phyloP scores from a whole-genome alignment of 2,113 vertebrate species.

The Chaetops frenatus region DNA sequence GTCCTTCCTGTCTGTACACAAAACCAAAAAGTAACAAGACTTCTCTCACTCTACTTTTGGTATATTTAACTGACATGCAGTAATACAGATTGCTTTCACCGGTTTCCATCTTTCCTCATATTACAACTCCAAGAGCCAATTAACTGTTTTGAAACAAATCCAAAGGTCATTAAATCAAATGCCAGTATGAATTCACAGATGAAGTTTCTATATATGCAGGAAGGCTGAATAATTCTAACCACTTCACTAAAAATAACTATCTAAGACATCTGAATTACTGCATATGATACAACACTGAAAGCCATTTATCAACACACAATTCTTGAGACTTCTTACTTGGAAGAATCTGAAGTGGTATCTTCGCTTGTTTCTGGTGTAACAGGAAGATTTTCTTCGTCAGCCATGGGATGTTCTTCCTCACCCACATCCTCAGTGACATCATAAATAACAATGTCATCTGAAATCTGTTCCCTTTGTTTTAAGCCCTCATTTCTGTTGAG shows the following conservation, averaged over 20 bases:
- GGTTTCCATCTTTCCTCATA: neutral
- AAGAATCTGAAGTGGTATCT: constrained; percentile 67
- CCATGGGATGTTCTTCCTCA: constrained; percentile 58
- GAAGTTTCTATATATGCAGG: neutral
- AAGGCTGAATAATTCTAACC: neutral
- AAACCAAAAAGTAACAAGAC: neutral
- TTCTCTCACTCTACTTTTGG: neutral
- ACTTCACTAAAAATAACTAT: neutral
- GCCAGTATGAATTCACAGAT: neutral
- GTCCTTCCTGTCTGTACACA: neutral
- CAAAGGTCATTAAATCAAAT: neutral
- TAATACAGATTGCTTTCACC: neutral
- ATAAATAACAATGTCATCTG: constrained; percentile 92
- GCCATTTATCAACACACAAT: neutral
- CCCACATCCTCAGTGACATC: constrained; percentile 80
- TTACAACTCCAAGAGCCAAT: neutral
- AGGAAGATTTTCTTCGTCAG: constrained; percentile 72
- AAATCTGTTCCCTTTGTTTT: constrained; percentile 77
- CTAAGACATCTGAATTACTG: neutral
- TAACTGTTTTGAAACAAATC: neutral
- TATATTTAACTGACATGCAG: neutral
- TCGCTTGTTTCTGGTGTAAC: constrained; percentile 72
- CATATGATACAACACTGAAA: neutral
- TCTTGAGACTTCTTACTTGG: constrained; percentile 67
- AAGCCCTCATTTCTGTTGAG: constrained; percentile 75